Evolutionary conservation across 2,113 vertebrate species (phyloP).

Genomic region (Chaetodon trifascialis): DNA sequence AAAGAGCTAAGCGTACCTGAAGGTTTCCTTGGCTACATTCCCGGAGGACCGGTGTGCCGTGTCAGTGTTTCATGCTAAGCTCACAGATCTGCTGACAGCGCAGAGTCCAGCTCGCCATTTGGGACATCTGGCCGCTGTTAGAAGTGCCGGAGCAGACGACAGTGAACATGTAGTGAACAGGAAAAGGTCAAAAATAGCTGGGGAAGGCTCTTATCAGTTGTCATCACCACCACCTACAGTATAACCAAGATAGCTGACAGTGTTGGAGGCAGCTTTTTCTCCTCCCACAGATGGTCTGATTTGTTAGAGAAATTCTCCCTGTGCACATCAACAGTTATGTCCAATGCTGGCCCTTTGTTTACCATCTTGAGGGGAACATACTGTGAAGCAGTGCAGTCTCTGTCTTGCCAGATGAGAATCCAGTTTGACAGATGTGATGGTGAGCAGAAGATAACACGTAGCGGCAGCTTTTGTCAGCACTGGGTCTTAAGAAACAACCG

Average conservation of each 20-base stretch:
- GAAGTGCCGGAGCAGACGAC: constrained; percentile 30
- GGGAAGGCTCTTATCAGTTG: constrained; percentile 22
- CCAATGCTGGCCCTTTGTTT: not conserved
- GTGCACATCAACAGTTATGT: not conserved
- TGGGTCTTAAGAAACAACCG: not conserved
- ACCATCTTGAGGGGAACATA: not conserved
- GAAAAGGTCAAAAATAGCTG: constrained; percentile 36
- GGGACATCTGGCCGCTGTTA: constrained; percentile 69
- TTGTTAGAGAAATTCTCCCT: not conserved
- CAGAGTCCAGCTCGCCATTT: constrained; percentile 40
- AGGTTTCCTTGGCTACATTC: constrained; percentile 53
- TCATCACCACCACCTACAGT: not conserved
- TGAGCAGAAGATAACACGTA: not conserved
- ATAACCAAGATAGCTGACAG: not conserved
- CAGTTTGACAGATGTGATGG: constrained; percentile 21
- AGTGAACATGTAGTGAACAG: constrained; percentile 33
- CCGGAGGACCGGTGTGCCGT: constrained; percentile 53
- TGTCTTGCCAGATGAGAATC: not conserved
- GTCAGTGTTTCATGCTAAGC: constrained; percentile 51
- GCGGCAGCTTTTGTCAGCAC: not conserved
- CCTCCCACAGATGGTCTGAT: not conserved
- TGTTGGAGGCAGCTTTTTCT: not conserved
- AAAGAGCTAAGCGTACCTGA: constrained; percentile 27
- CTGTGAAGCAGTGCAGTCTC: not conserved
- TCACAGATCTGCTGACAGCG: constrained; percentile 72